Evolutionary conservation across 1,140 invertebrate genomes (phyloP).

Genomic region (Achroia grisella): DNA sequence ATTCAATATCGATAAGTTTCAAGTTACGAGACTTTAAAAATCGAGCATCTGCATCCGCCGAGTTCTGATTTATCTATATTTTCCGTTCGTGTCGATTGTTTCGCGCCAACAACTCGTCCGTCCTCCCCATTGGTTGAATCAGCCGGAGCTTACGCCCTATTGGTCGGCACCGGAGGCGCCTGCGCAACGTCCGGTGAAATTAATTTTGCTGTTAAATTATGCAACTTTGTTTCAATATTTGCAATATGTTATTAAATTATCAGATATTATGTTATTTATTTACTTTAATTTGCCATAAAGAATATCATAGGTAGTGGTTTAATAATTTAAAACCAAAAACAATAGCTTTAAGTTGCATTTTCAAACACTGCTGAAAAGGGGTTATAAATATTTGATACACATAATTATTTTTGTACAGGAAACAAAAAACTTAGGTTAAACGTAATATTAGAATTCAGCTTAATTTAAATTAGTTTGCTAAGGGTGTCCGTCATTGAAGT

Average conservation of each 20-base stretch:
- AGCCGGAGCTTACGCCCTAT: neutral
- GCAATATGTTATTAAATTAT: conserved; percentile 1
- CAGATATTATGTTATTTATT: neutral
- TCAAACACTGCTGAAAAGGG: too few relatives aligned
- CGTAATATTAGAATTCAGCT: too few relatives aligned
- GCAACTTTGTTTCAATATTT: conserved; percentile 1
- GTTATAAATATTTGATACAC: too few relatives aligned
- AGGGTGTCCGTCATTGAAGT: too few relatives aligned
- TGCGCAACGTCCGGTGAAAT: neutral
- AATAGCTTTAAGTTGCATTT: too few relatives aligned
- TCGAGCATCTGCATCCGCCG: conserved; percentile 1
- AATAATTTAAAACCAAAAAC: too few relatives aligned
- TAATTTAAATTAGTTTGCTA: too few relatives aligned
- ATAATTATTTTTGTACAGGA: too few relatives aligned
- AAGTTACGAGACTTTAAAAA: neutral
- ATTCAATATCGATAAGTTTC: neutral
- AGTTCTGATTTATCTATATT: conserved; percentile 2
- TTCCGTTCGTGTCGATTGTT: neutral
- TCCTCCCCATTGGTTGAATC: neutral
- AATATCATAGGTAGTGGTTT: too few relatives aligned
- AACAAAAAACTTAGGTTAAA: too few relatives aligned
- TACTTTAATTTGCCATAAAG: too few relatives aligned
- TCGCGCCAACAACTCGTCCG: neutral
- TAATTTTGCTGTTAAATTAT: conserved; percentile 2
- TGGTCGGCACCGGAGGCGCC: neutral